Base-by-base conservation (phyloP, 30 jellyfish, hydroid and myxozoan species). In the Turritopsis rubra region DNA sequence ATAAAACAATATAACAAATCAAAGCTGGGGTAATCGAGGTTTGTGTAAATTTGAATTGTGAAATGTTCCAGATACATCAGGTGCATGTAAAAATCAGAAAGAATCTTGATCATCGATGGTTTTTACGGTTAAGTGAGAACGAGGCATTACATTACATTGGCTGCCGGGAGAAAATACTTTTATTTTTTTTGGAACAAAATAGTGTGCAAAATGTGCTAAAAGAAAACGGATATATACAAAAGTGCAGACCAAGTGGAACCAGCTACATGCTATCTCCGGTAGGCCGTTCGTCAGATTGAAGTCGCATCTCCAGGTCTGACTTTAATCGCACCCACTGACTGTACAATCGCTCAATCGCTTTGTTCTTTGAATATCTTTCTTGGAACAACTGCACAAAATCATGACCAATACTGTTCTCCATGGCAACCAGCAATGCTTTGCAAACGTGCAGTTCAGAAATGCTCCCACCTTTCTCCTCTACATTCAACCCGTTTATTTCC, bases 371-470 rank as follows among this genome's bases (percentile, higher is more conserved):
- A n/a, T 74, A 74, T 24, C 82, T 0, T n/a, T 74, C 82, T 9
- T 27, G 24, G 21, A 74, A 74, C 23, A 74, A 30, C 65, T 74
- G 65, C 16, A 74, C 82, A 30, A n/a, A 74, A 30, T 74, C 82
- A 24, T 26, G 23, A 30, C 82, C 82, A 16, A 74, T 29, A 16
- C 41, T 52, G 19, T 83, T 54, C 79, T 88, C 80, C 88, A 88
- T 74, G 73, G 91, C 29, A 72, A 83, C 84, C 66, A 13, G 60
- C 74, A 72, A 19, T 88, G 91, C n/a, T 89, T 89, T 31, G 89
- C 84, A 60, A 31, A 83, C 27, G 80, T 83, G 18, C 65, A 83
- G 52, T 84, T 89, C 73, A 79, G 77, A 68, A 68, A 68, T n/a
- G 0, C 16, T 68, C 13, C 60, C 60, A 13, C 60, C 5, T 41